Evolutionary conservation across 2,113 vertebrate genomes (phyloP).

Genomic region (Cygnus buccinator): DNA sequence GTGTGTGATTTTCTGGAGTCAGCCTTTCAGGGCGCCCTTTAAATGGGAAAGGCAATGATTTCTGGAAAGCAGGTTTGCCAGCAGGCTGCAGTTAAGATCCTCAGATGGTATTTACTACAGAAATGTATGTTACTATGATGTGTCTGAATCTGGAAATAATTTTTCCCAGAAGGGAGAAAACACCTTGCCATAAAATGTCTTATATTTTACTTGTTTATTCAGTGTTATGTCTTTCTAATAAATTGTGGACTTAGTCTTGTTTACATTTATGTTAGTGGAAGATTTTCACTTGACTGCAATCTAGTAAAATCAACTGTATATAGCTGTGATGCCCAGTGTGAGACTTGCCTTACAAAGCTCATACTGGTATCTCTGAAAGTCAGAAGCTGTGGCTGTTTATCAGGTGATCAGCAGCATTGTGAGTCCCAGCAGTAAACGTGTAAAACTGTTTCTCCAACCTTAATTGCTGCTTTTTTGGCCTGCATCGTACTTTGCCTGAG

Average conservation of each 20-base stretch:
- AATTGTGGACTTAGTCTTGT: neutral
- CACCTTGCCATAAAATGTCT: constrained; percentile 38
- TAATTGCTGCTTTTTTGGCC: neutral
- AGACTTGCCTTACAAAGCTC: neutral
- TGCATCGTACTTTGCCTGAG: neutral
- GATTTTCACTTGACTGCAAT: neutral
- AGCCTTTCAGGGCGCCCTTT: constrained; percentile 25
- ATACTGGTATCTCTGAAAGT: neutral
- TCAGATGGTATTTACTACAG: constrained; percentile 42
- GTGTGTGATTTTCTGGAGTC: constrained; percentile 52
- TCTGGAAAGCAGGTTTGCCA: constrained; percentile 55
- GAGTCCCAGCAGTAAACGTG: neutral
- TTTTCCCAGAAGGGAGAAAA: constrained; percentile 38
- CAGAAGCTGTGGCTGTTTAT: neutral
- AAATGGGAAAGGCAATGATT: constrained; percentile 19
- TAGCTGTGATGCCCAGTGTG: neutral
- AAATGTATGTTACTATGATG: neutral
- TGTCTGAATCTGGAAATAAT: constrained; percentile 54
- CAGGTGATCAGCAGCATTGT: neutral
- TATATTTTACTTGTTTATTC: constrained; percentile 54
- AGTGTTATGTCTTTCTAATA: constrained; percentile 14
- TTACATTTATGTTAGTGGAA: constrained; percentile 30
- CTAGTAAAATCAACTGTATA: neutral
- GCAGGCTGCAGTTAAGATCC: constrained; percentile 35
- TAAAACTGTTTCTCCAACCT: neutral